Evolutionary conservation across 2,888 invertebrate genomes (phyloP), one percentile per base, ranked within the genome.

Genomic region (Microplitis manilae): DNA sequence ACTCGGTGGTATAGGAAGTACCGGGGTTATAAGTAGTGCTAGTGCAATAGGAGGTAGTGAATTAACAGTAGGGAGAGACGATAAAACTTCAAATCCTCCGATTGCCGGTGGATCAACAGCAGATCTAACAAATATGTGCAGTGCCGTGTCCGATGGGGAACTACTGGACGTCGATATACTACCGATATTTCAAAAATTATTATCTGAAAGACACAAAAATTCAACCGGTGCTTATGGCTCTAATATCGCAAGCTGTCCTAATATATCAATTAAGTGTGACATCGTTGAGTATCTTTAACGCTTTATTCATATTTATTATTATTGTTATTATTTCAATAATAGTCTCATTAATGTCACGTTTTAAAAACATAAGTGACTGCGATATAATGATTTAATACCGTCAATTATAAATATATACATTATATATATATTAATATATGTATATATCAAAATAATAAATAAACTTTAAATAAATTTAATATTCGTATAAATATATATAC

Each of bases 241-340:
- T 41, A 94, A 94, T 83, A 96, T 96, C 76, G 94, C 96, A 84
- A 97, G 97, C 86, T 97, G 97, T 90, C 97, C 97, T 40, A 97
- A 97, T 92, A 97, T 97, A 91, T 96, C 97, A 80, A 97, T 97
- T 85, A 97, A 97, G 91, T 97, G 97, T 92, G 97, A 97, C 92
- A 97, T 97, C 86, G 97, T 97, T 85, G 97, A 97, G 89, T 97
- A 97, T 91, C 94, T 97, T 90, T 97, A 95, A 92, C 81, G 79
- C 77, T 75, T 73, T 64, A 4, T 50, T 50, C 15, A 59, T 40
- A 7, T n/a, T 30, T 15, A 68, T 30, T 41, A 39, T 69, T 50
- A 50, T 50, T 50, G 6, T 50, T 50, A 50, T 50, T 50, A 50
- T 30, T 30, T 30, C 2, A 30, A 30, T 30, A 30, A 30, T 30